phyloP scores from a whole-genome alignment of 2,113 vertebrate species.

The Mixornis gularis region DNA sequence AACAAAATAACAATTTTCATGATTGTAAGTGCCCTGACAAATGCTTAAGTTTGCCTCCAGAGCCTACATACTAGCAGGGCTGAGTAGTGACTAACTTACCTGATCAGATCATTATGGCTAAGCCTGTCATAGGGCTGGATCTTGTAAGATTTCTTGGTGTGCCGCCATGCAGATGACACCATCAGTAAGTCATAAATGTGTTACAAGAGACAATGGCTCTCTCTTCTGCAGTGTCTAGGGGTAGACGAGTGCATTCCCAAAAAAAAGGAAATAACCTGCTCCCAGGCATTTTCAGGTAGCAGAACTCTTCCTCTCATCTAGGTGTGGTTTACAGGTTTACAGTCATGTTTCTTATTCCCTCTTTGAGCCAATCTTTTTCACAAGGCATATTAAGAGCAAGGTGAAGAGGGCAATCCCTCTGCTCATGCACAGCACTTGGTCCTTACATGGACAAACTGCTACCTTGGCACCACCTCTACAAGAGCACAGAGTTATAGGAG shows the following conservation, averaged over 20 bases:
- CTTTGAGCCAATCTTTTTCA: background rate
- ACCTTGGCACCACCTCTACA: background rate
- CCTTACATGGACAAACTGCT: background rate
- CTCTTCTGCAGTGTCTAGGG: too few relatives aligned
- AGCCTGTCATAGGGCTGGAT: background rate
- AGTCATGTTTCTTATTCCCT: background rate
- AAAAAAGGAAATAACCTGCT: fast-evolving
- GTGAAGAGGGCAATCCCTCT: background rate
- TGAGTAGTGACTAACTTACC: background rate
- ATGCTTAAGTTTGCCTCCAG: background rate
- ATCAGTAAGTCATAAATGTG: background rate
- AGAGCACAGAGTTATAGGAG: background rate
- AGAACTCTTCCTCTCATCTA: background rate
- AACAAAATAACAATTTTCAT: background rate
- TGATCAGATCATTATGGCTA: background rate
- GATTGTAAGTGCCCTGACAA: background rate
- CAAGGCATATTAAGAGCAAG: background rate
- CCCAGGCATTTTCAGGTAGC: background rate
- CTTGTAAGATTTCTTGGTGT: background rate
- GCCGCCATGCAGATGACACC: background rate
- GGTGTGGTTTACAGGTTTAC: background rate
- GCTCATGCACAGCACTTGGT: fast-evolving
- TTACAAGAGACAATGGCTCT: background rate
- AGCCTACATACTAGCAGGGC: background rate
- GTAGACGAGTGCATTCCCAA: background rate